A percentile compares a stretch with the other conserved stretches of the same genome.
Evolutionary conservation across 1,140 invertebrate species (phyloP).

Genomic region (Phymastichus coffea): DNA sequence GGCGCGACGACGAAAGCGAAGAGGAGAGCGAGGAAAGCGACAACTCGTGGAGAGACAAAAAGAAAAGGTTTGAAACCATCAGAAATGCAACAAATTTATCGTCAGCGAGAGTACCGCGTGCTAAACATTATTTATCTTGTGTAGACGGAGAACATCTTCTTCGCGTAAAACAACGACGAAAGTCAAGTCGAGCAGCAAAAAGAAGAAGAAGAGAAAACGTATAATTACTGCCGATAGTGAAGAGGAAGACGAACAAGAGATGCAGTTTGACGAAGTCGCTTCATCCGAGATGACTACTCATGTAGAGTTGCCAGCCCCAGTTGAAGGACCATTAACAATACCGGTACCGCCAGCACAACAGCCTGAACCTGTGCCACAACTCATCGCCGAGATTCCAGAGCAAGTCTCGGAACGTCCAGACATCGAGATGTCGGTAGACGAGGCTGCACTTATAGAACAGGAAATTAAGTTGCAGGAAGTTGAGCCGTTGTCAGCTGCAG

Average conservation of each 20-base stretch:
- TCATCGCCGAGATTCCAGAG: too few species aligned
- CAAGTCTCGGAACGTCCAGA: neutral
- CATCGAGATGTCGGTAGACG: neutral
- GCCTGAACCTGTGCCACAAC: neutral
- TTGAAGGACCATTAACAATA: conserved; percentile 5
- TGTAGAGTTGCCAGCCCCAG: too few species aligned
- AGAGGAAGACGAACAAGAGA: conserved; percentile 45
- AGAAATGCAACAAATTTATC: too few species aligned
- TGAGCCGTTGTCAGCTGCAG: too few species aligned
- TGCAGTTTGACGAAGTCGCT: conserved; percentile 8
- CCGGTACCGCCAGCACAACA: neutral
- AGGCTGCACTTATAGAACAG: too few species aligned
- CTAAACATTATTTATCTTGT: too few species aligned
- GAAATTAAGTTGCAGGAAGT: too few species aligned
- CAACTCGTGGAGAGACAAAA: conserved; percentile 59
- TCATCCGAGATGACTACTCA: conserved; percentile 20
- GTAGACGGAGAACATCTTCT: conserved; percentile 43
- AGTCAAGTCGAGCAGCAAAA: conserved; percentile 52
- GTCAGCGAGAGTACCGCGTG: too few species aligned
- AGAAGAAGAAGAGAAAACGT: conserved; percentile 57
- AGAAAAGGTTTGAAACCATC: conserved; percentile 51
- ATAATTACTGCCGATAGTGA: conserved; percentile 55
- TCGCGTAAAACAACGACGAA: conserved; percentile 43
- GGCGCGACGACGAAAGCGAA: conserved; percentile 59
- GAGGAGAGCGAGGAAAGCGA: conserved; percentile 64